Evolutionary conservation across 2,888 invertebrate genomes (phyloP).

Genomic region (Brenthis ino): DNA sequence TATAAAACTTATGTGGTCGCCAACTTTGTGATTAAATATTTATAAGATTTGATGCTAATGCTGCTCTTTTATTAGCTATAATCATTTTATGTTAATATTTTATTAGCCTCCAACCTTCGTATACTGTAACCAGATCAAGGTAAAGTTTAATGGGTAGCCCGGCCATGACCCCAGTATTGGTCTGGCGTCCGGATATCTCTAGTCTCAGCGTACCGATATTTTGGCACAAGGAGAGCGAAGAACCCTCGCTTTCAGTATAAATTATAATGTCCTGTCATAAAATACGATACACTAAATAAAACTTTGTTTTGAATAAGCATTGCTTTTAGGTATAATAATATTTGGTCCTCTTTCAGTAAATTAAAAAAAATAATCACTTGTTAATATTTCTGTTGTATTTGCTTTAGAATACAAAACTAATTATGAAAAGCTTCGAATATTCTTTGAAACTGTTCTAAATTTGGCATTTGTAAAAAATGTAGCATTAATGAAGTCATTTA

Average conservation of each 20-base stretch:
- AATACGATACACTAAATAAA: conserved; percentile 6
- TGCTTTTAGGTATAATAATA: background rate
- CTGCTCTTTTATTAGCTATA: conserved; percentile 31
- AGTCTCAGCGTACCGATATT: conserved; percentile 25
- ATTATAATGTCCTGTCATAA: conserved; percentile 15
- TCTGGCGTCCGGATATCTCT: conserved; percentile 35
- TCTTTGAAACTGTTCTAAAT: no score
- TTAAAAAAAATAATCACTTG: no score
- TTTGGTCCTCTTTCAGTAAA: no score
- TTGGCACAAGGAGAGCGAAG: conserved; percentile 26
- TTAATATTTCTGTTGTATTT: no score
- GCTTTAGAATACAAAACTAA: no score
- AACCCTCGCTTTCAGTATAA: conserved; percentile 12
- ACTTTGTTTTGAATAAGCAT: background rate
- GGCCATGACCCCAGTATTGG: conserved; percentile 38
- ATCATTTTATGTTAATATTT: conserved; percentile 37
- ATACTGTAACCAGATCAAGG: conserved; percentile 40
- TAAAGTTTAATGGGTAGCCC: conserved; percentile 38
- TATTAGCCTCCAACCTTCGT: conserved; percentile 33
- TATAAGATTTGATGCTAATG: conserved; percentile 15
- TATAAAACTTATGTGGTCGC: no score
- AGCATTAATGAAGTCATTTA: no score
- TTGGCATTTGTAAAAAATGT: no score
- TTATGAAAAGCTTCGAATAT: no score
- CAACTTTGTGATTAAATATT: background rate